Percentiles rank a stretch among this genome's conserved stretches.
phyloP scores from a whole-genome alignment of 2,797 vertebrate genomes.

The Epinephelus awoara region DNA sequence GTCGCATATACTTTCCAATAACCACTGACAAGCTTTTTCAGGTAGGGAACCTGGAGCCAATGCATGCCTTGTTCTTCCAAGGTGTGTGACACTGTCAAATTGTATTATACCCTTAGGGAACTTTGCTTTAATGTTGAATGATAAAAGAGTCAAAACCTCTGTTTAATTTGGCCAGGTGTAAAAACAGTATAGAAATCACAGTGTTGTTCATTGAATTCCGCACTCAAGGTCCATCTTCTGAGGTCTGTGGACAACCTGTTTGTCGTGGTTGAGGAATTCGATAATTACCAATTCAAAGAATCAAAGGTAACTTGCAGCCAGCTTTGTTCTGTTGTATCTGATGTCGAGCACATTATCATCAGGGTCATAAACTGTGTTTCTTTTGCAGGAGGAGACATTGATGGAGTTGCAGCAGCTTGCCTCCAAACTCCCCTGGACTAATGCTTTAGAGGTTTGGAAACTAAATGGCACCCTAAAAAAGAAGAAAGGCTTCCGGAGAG shows the following conservation, averaged over 20 bases:
- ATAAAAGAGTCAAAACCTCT: background rate
- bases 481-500: conserved; percentile 88
- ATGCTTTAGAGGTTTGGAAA: conserved; percentile 93
- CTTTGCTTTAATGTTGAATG: background rate
- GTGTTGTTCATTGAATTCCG: background rate
- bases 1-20: conserved; percentile 95
- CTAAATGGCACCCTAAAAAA: conserved; percentile 93
- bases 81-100: background rate
- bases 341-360: background rate
- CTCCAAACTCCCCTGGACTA: conserved; percentile 89
- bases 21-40: conserved; percentile 87
- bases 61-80: background rate
- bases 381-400: conserved; percentile 92
- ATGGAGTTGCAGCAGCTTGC: conserved; percentile 91
- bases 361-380: conserved; percentile 4
- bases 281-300: conserved; percentile 92
- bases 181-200: background rate
- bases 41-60: conserved; percentile 74
- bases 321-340: background rate
- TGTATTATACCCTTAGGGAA: background rate
- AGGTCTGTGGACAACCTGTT: conserved; percentile 97
- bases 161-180: conserved; percentile 79
- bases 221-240: conserved; percentile 90
- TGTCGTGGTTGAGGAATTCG: conserved; percentile 93
- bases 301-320: conserved; percentile 87